phyloP scores from a whole-genome alignment of 2,113 vertebrate genomes.

The Paradoxurus hermaphroditus region DNA sequence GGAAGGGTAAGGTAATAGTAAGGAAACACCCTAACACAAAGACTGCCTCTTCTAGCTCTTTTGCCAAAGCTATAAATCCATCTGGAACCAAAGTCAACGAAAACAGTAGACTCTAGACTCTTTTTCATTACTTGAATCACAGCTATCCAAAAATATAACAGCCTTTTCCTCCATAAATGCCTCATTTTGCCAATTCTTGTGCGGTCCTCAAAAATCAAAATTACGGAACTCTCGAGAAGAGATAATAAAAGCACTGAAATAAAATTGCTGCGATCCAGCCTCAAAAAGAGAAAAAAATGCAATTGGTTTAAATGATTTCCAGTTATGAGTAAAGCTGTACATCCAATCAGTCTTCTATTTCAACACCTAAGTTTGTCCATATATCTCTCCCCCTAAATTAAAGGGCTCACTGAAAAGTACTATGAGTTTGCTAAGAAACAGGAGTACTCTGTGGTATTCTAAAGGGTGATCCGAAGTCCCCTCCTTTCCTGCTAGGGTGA shows the following conservation, averaged over 20 bases:
- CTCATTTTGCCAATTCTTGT: background rate
- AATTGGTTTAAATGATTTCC: background rate
- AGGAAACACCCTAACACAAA: background rate
- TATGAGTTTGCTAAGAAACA: background rate
- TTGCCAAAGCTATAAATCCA: background rate
- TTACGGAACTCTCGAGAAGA: background rate
- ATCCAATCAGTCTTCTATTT: background rate
- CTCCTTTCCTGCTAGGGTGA: background rate
- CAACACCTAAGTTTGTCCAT: background rate
- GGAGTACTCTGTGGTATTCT: background rate
- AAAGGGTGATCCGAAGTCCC: background rate
- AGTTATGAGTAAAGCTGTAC: background rate
- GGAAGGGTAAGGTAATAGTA: background rate
- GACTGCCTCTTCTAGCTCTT: background rate
- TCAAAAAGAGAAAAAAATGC: background rate
- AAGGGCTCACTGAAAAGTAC: background rate
- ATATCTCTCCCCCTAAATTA: background rate
- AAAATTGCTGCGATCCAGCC: background rate
- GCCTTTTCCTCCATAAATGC: background rate
- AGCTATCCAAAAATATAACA: background rate
- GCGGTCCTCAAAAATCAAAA: background rate
- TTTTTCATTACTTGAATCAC: background rate
- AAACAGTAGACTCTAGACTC: background rate
- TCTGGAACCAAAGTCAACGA: background rate
- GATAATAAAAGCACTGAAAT: background rate